Conservation (phyloP, 2,888 invertebrate species). For the Trissolcus brochymenae region DNA sequence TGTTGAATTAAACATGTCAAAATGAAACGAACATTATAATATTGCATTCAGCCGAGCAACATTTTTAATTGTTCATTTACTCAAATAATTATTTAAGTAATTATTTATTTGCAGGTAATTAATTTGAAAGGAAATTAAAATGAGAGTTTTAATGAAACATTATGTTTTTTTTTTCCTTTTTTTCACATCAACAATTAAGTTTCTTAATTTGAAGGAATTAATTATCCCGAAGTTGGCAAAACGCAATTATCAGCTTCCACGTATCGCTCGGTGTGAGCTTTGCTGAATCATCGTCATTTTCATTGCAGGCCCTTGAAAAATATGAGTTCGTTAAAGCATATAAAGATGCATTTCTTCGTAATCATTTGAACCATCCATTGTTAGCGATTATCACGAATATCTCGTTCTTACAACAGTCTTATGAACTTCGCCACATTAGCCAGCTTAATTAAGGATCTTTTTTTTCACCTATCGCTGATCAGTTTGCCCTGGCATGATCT, state of each 20-base stretch:
- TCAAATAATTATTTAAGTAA: not conserved
- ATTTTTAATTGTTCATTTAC: not conserved
- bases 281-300: constrained; percentile 47
- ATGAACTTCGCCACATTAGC: too few relatives aligned
- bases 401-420: constrained; percentile 1
- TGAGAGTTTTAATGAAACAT: too few relatives aligned
- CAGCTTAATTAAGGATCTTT: not conserved
- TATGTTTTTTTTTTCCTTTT: too few relatives aligned
- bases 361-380: constrained; percentile 36
- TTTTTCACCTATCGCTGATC: not conserved
- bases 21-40: too few relatives aligned
- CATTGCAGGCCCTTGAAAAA: constrained; percentile 25
- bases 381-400: constrained; percentile 27
- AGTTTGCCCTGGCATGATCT: too few relatives aligned
- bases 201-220: constrained; percentile 1
- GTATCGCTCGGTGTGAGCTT: constrained; percentile 21
- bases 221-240: constrained; percentile 1
- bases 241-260: constrained; percentile 28
- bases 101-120: too few relatives aligned
- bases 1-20: too few relatives aligned
- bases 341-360: constrained; percentile 44
- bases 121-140: too few relatives aligned
- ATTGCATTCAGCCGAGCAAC: not conserved
- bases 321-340: constrained; percentile 38
- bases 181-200: constrained; percentile 2